phyloP scores from a whole-genome alignment of 2,888 invertebrate genomes.

The Tetragonisca angustula region DNA sequence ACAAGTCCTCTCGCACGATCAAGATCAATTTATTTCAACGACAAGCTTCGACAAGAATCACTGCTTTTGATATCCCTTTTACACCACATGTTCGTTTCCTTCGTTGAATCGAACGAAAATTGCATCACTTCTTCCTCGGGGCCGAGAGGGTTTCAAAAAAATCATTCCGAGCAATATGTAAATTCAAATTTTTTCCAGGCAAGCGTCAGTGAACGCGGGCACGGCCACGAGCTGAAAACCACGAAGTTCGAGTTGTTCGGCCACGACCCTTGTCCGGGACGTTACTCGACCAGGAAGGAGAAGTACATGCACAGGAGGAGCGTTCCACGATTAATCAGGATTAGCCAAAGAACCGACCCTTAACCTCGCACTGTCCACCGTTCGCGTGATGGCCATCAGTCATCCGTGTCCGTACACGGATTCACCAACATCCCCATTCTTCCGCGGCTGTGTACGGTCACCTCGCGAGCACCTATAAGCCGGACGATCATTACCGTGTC shows the following conservation, averaged over 20 bases:
- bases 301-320: slow-evolving; percentile 60
- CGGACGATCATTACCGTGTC: slow-evolving; percentile 79
- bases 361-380: slow-evolving; percentile 71
- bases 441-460: slow-evolving; percentile 36
- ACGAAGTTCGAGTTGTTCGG: slow-evolving; percentile 40
- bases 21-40: no score
- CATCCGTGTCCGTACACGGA: slow-evolving; percentile 64
- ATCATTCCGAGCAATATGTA: neutral
- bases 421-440: slow-evolving; percentile 41
- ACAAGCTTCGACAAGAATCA: no score
- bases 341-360: slow-evolving; percentile 75
- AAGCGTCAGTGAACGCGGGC: neutral
- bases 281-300: slow-evolving; percentile 52
- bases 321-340: slow-evolving; percentile 80
- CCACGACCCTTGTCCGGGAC: slow-evolving; percentile 43
- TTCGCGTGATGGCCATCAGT: slow-evolving; percentile 79
- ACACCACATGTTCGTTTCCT: no score
- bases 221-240: slow-evolving; percentile 55
- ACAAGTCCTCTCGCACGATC: no score
- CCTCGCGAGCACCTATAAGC: slow-evolving; percentile 69
- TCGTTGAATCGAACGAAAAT: no score
- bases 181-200: no score
- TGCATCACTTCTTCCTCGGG: no score
- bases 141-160: neutral
- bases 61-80: no score